Percentiles rank a stretch among this genome's conserved stretches.
phyloP scores from a whole-genome alignment of 2,888 invertebrate genomes.

The Chrysina gloriosa region DNA sequence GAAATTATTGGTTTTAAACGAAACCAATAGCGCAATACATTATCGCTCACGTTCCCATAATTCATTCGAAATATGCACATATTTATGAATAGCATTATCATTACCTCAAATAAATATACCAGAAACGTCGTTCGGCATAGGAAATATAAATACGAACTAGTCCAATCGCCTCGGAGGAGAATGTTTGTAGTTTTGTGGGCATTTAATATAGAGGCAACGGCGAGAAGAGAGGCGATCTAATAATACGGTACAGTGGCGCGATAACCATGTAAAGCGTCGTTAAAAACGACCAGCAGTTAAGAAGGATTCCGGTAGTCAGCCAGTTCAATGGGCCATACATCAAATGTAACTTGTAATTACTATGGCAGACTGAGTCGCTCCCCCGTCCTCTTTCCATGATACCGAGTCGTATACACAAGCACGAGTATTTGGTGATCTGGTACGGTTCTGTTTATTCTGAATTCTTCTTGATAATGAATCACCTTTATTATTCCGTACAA shows the following conservation, averaged over 20 bases:
- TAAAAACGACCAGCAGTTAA: conserved; percentile 46
- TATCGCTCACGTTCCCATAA: conserved; percentile 1
- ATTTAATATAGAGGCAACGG: conserved; percentile 31
- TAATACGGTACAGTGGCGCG: conserved; percentile 45
- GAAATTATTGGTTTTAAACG: conserved; percentile 21
- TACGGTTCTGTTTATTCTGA: conserved; percentile 31
- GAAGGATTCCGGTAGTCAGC: conserved; percentile 50
- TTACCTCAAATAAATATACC: conserved; percentile 14
- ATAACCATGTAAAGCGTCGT: conserved; percentile 47
- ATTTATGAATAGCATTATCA: conserved; percentile 9
- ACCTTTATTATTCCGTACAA: neutral
- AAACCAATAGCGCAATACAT: conserved; percentile 17
- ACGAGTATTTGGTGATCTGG: conserved; percentile 26
- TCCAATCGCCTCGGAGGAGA: conserved; percentile 6
- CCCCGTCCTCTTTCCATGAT: conserved; percentile 39
- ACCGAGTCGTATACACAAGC: neutral
- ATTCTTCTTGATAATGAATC: conserved; percentile 15
- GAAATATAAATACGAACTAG: conserved; percentile 28
- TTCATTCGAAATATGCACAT: conserved; percentile 16
- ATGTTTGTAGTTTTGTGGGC: conserved; percentile 24
- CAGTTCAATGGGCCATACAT: conserved; percentile 49
- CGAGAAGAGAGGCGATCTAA: conserved; percentile 28
- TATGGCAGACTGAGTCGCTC: conserved; percentile 46
- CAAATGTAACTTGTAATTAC: conserved; percentile 49
- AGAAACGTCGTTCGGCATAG: neutral